These are phyloP conservation scores for Drosophila truncata DNA, from an alignment of 1,140 invertebrate genomes.

Conservation along the genomic window DNA sequence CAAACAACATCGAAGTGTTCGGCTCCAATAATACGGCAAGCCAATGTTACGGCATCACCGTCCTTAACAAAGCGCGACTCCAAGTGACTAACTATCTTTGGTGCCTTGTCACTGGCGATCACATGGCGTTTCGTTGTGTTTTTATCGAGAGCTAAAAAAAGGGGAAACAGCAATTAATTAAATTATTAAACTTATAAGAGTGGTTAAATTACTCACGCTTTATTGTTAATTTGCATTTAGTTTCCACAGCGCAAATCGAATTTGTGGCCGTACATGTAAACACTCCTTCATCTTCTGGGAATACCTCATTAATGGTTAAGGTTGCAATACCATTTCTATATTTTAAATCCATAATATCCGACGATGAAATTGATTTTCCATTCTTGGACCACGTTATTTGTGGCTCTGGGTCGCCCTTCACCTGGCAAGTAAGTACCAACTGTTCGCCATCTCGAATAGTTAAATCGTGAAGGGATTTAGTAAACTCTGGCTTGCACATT, in stretches of 20 bases:
- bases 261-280: constrained; percentile 96
- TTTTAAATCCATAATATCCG: constrained; percentile 95
- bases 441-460: constrained; percentile 93
- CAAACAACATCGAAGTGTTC: constrained; percentile 96
- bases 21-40: constrained; percentile 94
- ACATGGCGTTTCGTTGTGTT: constrained; percentile 86
- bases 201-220: constrained; percentile 90
- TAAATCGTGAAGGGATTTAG: constrained; percentile 89
- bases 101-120: constrained; percentile 88
- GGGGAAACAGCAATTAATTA: not conserved
- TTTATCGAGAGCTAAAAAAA: constrained; percentile 88
- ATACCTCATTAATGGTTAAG: constrained; percentile 95
- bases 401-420: constrained; percentile 96
- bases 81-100: constrained; percentile 93
- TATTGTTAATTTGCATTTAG: constrained; percentile 92
- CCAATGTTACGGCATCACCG: constrained; percentile 93
- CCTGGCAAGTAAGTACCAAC: constrained; percentile 91
- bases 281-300: constrained; percentile 96
- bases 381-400: constrained; percentile 95
- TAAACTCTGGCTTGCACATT: constrained; percentile 94
- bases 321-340: constrained; percentile 95
- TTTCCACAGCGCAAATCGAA: constrained; percentile 93
- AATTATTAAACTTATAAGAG: not conserved
- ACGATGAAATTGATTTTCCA: constrained; percentile 90
- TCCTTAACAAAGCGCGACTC: constrained; percentile 93